Conservation (phyloP, 2,113 vertebrate species). For the Myrmophylax atrothorax region DNA sequence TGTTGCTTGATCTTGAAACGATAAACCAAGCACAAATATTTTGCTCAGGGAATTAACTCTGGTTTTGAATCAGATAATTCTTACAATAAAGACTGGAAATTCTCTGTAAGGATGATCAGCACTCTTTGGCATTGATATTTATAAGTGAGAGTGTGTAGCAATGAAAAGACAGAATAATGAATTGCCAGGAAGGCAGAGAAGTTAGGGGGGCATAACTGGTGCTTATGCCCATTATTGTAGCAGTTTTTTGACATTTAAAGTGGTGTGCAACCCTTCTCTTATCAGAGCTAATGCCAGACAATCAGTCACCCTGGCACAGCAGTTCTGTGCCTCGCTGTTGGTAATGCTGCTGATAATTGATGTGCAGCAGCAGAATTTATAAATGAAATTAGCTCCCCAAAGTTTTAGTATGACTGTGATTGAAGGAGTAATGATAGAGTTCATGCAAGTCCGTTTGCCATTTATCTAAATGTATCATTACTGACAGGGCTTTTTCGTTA, state of each 20-base stretch:
- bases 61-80: neutral
- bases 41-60: neutral
- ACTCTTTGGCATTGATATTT: neutral
- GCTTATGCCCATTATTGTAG: constrained; percentile 7
- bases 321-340: neutral
- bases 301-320: neutral
- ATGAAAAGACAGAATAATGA: neutral
- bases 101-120: neutral
- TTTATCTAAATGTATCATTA: constrained; percentile 46
- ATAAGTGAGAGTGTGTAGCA: neutral
- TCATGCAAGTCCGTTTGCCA: neutral
- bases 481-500: constrained; percentile 8
- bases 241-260: constrained; percentile 44
- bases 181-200: constrained; percentile 7
- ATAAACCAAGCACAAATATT: neutral
- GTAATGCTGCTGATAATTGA: constrained; percentile 8
- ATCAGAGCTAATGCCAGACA: constrained; percentile 24
- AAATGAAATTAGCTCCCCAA: constrained; percentile 45
- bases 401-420: constrained; percentile 46
- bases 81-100: neutral
- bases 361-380: constrained; percentile 40
- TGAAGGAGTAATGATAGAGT: constrained; percentile 46
- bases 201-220: neutral
- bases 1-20: neutral
- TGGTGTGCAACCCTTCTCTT: constrained; percentile 45